These are phyloP conservation scores for Drosophila cardini DNA, from an alignment of 1,140 invertebrate species.

Conservation along the genomic window DNA sequence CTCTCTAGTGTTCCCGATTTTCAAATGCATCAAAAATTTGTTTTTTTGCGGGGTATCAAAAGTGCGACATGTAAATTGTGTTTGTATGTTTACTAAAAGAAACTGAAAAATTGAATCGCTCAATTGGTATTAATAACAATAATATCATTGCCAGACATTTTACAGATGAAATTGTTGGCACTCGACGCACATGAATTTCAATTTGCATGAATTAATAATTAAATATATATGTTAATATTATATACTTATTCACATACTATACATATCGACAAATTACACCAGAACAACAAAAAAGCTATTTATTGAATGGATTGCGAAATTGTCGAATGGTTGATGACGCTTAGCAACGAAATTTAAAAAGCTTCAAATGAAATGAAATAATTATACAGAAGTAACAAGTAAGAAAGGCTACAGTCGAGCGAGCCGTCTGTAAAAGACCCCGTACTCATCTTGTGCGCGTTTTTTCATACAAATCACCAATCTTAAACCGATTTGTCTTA, in stretches of 20 bases:
- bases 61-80: constrained; percentile 32
- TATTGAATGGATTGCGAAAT: constrained; percentile 72
- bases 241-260: constrained; percentile 7
- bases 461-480: too few species aligned
- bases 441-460: too few species aligned
- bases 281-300: constrained; percentile 30
- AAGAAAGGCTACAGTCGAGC: too few species aligned
- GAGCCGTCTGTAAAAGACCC: too few species aligned
- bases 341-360: constrained; percentile 38
- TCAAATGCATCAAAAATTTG: too few species aligned
- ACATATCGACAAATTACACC: constrained; percentile 23
- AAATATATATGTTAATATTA: constrained; percentile 9
- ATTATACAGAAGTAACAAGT: constrained; percentile 18
- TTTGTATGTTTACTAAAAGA: constrained; percentile 20
- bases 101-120: constrained; percentile 46
- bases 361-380: constrained; percentile 11
- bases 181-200: constrained; percentile 66
- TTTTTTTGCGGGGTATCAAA: constrained; percentile 2
- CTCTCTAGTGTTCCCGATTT: background rate
- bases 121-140: constrained; percentile 62
- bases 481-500: too few species aligned
- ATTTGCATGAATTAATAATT: constrained; percentile 59
- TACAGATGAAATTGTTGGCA: constrained; percentile 61
- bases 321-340: constrained; percentile 77
- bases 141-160: constrained; percentile 59